Percentiles rank a stretch among this genome's conserved stretches.
Evolutionary conservation across 2,113 vertebrate genomes (phyloP).

Genomic region (Rattus norvegicus): GRCr8 NC_086037.1:30499501-30500000

Average conservation of each 20-base stretch:
- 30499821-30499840: background rate
- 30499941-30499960: background rate
- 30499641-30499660: background rate
- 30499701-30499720: background rate
- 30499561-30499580: background rate
- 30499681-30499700: background rate
- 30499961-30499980: background rate
- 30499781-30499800: slow-evolving; percentile 53
- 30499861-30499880: background rate
- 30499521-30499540: background rate
- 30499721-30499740: background rate
- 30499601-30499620: background rate
- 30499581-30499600: background rate
- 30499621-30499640: background rate
- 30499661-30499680: background rate
- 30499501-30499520: background rate
- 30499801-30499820: background rate
- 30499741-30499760: slow-evolving; percentile 65
- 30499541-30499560: background rate
- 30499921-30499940: background rate
- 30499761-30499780: slow-evolving; percentile 73
- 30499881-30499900: background rate
- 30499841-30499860: background rate
- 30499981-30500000: background rate
- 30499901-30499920: no score